Evolutionary conservation across 2,113 vertebrate genomes (phyloP), one percentile per base, ranked within the genome.

Genomic region (Eleginops maclovinus): DNA sequence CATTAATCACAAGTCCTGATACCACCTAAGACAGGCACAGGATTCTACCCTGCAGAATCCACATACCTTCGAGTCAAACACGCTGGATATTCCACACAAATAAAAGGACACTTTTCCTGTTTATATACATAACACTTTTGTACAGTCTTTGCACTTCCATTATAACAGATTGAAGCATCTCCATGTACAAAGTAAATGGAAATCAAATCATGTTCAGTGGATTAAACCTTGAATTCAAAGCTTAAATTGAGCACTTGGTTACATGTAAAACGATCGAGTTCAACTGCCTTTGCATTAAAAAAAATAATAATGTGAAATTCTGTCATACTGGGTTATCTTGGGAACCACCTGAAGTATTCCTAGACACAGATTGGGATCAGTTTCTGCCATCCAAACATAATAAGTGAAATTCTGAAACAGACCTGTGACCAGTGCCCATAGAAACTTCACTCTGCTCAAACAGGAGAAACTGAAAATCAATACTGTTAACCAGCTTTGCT

Each of bases 1-100:
- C 90, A 87, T 87, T 91, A 84, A 89, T 86, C 87, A 87, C 87
- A 85, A 91, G 85, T 93, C 89, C 85, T 88, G 86, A 92, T 75
- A 92, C 92, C 89, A 91, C 88, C 91, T 79, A 73, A 88, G 83
- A 87, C 76, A 72, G 78, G 86, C 84, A 85, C 87, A 85, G 91
- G 87, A 94, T 94, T 95, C 95, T 91, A 95, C 92, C 94, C 95
- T 88, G 95, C 94, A 95, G 94, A 95, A 95, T 93, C 93, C 90
- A 86, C 88, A 92, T 84, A 87, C 89, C 87, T 88, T 91, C 54
- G 61, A 88, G 87, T 89, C 80, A 81, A 87, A 94, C 90, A 89
- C 76, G 75, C 87, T 83, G 84, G 86, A 93, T 88, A 94, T 90
- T 92, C 83, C 79, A 85, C 84, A 92, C 91, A 93, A 92, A 91